Conservation (phyloP, 2,113 vertebrate genomes). For the Choloepus hoffmanni region DNA sequence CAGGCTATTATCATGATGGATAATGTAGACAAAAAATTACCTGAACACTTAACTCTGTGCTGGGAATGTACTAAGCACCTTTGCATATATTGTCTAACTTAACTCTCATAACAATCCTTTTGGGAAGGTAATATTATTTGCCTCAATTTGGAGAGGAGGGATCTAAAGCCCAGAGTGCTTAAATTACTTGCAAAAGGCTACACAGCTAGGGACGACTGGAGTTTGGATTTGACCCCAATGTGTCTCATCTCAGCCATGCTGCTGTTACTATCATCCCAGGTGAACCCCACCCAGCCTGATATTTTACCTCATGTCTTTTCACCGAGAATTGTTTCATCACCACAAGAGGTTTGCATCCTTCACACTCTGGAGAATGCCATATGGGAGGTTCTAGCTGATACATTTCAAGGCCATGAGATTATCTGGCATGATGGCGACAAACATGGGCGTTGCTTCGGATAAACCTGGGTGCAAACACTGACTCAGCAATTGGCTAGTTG, state of each 20-base stretch:
- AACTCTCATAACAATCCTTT: not conserved
- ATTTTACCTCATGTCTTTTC: not conserved
- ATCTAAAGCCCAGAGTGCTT: not conserved
- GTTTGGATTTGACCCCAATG: rapidly evolving
- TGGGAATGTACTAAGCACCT: not conserved
- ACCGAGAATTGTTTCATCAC: not conserved
- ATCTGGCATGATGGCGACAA: not conserved
- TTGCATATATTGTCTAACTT: not conserved
- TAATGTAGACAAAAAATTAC: not conserved
- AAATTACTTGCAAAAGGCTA: not conserved
- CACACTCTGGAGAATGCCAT: not conserved
- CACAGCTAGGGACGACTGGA: not conserved
- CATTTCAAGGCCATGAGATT: not conserved
- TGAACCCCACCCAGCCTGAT: not conserved
- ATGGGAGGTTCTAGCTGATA: rapidly evolving
- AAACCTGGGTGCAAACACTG: not conserved
- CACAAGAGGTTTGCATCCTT: not conserved
- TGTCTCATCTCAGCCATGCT: not conserved
- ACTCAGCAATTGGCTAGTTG: not conserved
- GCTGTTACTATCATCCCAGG: not conserved
- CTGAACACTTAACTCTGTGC: not conserved
- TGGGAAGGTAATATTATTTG: not conserved
- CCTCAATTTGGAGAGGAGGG: not conserved
- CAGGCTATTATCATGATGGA: not conserved
- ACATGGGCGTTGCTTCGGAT: rapidly evolving